These are phyloP conservation scores for Glaucopsyche alexis DNA, from an alignment of 2,888 invertebrate species.

Conservation along the genomic window DNA sequence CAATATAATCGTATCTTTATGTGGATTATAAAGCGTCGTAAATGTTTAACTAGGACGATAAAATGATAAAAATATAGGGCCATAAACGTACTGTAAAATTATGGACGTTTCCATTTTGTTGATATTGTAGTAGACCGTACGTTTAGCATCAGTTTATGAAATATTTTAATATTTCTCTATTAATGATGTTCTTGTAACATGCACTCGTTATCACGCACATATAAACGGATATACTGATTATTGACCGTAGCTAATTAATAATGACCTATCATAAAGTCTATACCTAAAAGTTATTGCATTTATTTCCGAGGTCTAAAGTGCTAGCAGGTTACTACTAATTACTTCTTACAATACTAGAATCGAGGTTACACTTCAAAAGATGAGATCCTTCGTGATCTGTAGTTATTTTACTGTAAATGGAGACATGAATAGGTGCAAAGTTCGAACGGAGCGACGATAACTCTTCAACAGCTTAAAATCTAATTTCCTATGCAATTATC, in stretches of 20 bases:
- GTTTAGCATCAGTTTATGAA: neutral
- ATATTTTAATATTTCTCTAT: neutral
- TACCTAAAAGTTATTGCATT: too few relatives aligned
- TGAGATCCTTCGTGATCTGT: neutral
- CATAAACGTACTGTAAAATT: neutral
- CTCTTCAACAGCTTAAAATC: neutral
- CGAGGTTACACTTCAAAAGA: slow-evolving; percentile 8
- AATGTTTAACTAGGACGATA: slow-evolving; percentile 29
- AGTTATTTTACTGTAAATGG: neutral
- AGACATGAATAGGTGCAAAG: slow-evolving; percentile 19
- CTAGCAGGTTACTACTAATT: neutral
- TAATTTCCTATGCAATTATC: neutral
- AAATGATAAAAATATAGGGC: slow-evolving; percentile 18
- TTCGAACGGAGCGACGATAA: neutral
- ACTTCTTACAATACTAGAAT: neutral
- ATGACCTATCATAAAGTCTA: too few relatives aligned
- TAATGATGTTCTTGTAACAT: neutral
- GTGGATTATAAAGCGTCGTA: slow-evolving; percentile 28
- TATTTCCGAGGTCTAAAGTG: too few relatives aligned
- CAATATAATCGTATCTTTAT: slow-evolving; percentile 28
- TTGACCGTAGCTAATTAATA: too few relatives aligned
- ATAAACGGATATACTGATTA: too few relatives aligned
- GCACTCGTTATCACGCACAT: too few relatives aligned
- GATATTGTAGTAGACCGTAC: neutral
- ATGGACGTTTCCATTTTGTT: neutral